Percentiles rank a stretch among this genome's conserved stretches.
Evolutionary conservation across 2,888 invertebrate genomes (phyloP).

Genomic region (Tryphoninae sp.): DNA sequence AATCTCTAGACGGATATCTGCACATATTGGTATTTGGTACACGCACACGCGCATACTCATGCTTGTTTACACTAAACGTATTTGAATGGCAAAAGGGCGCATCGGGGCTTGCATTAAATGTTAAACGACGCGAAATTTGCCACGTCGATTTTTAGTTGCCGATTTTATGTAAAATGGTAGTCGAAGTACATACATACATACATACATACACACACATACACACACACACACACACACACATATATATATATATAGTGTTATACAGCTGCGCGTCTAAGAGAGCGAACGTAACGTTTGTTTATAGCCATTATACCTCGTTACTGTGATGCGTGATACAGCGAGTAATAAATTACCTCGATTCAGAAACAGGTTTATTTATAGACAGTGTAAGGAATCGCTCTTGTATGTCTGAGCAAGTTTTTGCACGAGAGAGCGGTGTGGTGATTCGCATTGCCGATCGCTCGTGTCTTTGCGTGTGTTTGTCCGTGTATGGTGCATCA

Average conservation of each 20-base stretch:
- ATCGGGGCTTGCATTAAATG: neutral
- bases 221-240: conserved; percentile 2
- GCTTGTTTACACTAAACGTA: too few relatives aligned
- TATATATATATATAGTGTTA: neutral
- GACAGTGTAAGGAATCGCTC: conserved; percentile 58
- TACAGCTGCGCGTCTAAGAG: conserved; percentile 33
- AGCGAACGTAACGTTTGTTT: conserved; percentile 60
- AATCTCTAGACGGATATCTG: conserved; percentile 31
- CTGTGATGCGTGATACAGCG: conserved; percentile 59
- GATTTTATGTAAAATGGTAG: neutral
- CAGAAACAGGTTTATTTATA: conserved; percentile 65
- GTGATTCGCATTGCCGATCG: neutral
- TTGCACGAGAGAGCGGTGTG: conserved; percentile 36
- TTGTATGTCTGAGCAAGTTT: conserved; percentile 64
- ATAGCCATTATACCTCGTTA: conserved; percentile 65
- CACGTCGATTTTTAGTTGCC: neutral
- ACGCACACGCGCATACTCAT: neutral
- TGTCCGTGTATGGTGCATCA: neutral
- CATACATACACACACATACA: too few relatives aligned
- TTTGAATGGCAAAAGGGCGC: neutral
- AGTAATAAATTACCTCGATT: conserved; percentile 63
- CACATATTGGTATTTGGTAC: conserved; percentile 34
- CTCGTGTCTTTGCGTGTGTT: neutral
- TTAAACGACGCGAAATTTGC: neutral
- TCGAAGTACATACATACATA: conserved; percentile 6